Evolutionary conservation across 2,888 invertebrate species (phyloP), one percentile per base, ranked within the genome.

Genomic region (Pristionchus maxplancki): DNA sequence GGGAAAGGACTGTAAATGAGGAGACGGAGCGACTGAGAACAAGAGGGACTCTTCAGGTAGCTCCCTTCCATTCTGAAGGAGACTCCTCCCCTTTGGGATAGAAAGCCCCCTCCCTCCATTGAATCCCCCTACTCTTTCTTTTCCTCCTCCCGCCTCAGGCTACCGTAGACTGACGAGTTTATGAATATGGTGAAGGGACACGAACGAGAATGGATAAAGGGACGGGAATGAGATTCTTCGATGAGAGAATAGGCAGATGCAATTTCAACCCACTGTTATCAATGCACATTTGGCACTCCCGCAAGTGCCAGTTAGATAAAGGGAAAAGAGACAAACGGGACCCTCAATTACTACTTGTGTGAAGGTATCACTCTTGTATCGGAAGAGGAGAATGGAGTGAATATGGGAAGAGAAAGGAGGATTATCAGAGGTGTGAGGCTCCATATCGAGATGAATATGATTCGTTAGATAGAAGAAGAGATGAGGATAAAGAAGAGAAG

Each of bases 271-370:
- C 40, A 6, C 31, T 31, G 50, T 83, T 83, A 53, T 83, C 82
- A 78, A 31, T 53, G 53, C 50, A n/a, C 81, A 48, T 81, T 81
- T n/a, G 28, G 13, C 15, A 31, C 50, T 11, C 34, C 17, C 82
- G 53, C 37, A 83, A 53, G 82, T 83, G 82, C 31, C 53, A 58
- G 53, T 83, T 83, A 83, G 82, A 83, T 50, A 83, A 83, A 83
- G 53, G 82, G 34, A 53, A 37, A 28, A 37, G 53, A 34, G 82
- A 83, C 53, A 83, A 83, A 81, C 28, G 53, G 11, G 37, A 83
- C 82, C 82, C 82, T 50, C 82, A 83, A 83, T 83, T 83, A 83
- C 82, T 34, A 83, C 31, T 83, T 0, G 24, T 20, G 20, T 20
- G 13, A 50, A 50, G 34, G 40, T 83, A 4, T 48, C n/a, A 15